Base-by-base conservation (phyloP, 2,113 vertebrate genomes). In the Mobula hypostoma region DNA sequence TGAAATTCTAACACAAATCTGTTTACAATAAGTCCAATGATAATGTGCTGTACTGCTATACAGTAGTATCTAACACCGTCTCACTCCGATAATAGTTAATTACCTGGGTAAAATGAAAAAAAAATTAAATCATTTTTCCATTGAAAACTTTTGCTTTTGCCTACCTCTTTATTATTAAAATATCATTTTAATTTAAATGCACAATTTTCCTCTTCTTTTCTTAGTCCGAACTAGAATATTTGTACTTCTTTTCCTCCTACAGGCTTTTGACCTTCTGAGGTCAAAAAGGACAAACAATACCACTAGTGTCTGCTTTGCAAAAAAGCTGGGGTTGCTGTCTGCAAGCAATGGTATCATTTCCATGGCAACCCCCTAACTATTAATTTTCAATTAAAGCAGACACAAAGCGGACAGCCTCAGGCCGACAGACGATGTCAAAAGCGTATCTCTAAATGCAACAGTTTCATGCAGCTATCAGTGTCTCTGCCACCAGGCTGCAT, bases 261-360 rank as follows among this genome's bases (percentile, higher is more conserved):
- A 97, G 97, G 96, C 97, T 97, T 98, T 98, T 98, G 97, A 97
- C 98, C 98, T 97, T 97, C 97, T 98, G 98, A 99, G 98, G 99
- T 99, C 98, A 99, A 98, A 97, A 97, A 98, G 98, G 98, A 98
- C 98, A 98, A 98, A 98, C 97, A 97, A 98, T 98, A 98, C 98
- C 98, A 98, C 97, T 98, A 98, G 98, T 98, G 96, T 97, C 98
- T 98, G 91, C 98, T 98, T 98, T 97, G 98, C 97, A 98, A 97
- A 93, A 97, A 97, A 98, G 97, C 96, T 96, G 96, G 97, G 97
- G 97, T 97, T 98, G 97, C 97, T 97, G 96, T 97, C 97, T 98
- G 97, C 96, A 96, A 96, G 97, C 96, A 96, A 97, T 97, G 97
- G 97, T 97, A 97, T 97, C 96, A 97, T 98, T 98, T 98, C 97